A percentile compares a stretch with the other conserved stretches of the same genome.
Conservation (phyloP, 2,888 invertebrate species). For the Nineta flava region DNA sequence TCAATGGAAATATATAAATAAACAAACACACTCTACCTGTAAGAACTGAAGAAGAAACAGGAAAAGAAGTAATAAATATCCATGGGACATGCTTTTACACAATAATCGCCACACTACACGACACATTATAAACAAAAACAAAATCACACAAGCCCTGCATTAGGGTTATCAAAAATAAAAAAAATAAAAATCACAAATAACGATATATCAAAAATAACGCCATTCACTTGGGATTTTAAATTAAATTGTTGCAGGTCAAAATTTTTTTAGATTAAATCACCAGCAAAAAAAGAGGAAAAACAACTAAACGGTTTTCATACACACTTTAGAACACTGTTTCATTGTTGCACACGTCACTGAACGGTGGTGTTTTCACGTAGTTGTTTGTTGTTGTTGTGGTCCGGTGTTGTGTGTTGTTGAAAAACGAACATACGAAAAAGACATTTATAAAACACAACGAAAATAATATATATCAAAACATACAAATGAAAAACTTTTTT, state of each 20-base stretch:
- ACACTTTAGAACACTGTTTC: not conserved
- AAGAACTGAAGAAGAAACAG: constrained; percentile 28
- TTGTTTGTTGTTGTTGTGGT: not conserved
- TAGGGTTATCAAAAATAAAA: not conserved
- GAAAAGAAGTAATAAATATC: constrained; percentile 33
- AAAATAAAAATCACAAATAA: constrained; percentile 1
- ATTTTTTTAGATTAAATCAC: not conserved
- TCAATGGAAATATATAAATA: not conserved
- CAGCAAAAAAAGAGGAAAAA: not conserved
- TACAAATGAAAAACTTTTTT: not conserved
- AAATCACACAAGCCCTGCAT: constrained; percentile 5
- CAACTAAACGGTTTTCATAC: too few species aligned
- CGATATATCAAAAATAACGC: not conserved
- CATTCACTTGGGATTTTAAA: not conserved
- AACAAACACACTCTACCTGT: constrained; percentile 23
- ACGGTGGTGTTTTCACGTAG: not conserved
- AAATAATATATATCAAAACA: not conserved
- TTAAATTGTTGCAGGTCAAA: too few species aligned
- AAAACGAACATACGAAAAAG: not conserved
- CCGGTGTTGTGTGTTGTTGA: not conserved
- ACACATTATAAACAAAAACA: constrained; percentile 22
- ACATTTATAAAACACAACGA: not conserved
- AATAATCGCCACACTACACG: constrained; percentile 33
- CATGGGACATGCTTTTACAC: constrained; percentile 34
- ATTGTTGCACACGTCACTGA: constrained; percentile 3